Evolutionary conservation across 2,888 invertebrate species (phyloP).

Genomic region (Drosophila yooni): DNA sequence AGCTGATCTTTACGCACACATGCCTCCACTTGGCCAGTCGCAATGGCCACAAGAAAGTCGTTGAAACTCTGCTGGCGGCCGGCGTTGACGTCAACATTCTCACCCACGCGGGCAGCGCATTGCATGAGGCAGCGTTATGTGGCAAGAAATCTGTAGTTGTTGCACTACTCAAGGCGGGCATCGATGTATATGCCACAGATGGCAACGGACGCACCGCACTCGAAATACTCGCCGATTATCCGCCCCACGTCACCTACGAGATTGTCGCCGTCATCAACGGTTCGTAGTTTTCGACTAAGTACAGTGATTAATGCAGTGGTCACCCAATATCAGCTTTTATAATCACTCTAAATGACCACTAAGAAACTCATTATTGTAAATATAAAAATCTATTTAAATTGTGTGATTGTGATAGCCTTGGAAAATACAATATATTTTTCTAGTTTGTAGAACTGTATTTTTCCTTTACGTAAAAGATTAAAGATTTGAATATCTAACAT

Average conservation of each 20-base stretch:
- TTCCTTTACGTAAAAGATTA: not conserved
- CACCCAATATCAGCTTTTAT: too few species aligned
- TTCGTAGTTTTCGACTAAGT: constrained; percentile 38
- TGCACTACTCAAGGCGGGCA: constrained; percentile 91
- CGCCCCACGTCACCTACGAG: constrained; percentile 93
- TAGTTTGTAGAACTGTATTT: not conserved
- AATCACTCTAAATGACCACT: not conserved
- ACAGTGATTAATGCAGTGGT: not conserved
- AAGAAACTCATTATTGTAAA: not conserved
- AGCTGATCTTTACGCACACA: constrained; percentile 88
- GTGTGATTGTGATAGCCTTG: not conserved
- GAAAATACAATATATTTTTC: not conserved
- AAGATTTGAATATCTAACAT: not conserved
- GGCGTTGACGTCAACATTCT: constrained; percentile 95
- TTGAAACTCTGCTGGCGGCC: constrained; percentile 92
- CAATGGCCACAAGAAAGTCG: constrained; percentile 95
- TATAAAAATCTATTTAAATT: not conserved
- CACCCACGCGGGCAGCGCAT: constrained; percentile 93
- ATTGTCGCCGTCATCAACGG: constrained; percentile 92
- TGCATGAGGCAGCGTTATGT: constrained; percentile 96
- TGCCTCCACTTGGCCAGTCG: constrained; percentile 96
- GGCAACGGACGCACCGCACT: constrained; percentile 92
- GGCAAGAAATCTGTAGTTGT: constrained; percentile 95
- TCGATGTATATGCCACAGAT: constrained; percentile 92
- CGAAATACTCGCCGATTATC: constrained; percentile 93